Conservation (phyloP, 1,140 invertebrate genomes). For the Hestina assimilis region DNA sequence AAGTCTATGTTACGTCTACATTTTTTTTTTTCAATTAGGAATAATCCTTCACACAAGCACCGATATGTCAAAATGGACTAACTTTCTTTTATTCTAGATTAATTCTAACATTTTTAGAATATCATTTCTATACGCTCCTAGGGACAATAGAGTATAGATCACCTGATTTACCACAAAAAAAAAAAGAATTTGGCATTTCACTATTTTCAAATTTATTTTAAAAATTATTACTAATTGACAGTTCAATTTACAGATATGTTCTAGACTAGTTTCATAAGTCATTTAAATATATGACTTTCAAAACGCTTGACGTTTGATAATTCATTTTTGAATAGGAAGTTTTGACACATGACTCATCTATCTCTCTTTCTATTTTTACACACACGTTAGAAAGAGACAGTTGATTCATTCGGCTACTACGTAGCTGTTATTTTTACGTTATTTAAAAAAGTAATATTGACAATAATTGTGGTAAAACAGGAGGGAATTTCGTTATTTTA, state of each 20-base stretch:
- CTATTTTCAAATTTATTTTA: no score
- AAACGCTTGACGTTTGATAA: no score
- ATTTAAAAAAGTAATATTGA: no score
- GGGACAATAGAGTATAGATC: constrained; percentile 25
- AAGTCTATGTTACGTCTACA: no score
- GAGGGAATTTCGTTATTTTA: no score
- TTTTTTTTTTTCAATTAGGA: constrained; percentile 50
- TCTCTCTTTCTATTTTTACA: not conserved
- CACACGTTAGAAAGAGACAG: not conserved
- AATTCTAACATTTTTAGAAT: constrained; percentile 60
- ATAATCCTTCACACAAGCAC: constrained; percentile 68
- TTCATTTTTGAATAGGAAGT: no score
- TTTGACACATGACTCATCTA: not conserved
- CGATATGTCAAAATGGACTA: constrained; percentile 74
- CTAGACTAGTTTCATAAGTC: not conserved
- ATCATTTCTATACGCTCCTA: constrained; percentile 55
- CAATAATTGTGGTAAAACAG: no score
- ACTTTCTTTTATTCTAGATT: constrained; percentile 42
- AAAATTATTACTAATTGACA: no score
- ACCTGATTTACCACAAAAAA: constrained; percentile 8
- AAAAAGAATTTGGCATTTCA: not conserved
- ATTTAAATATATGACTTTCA: not conserved
- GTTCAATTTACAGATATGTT: no score
- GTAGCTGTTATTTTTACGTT: not conserved
- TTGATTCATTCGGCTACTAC: not conserved